phyloP scores from a whole-genome alignment of 2,797 vertebrate genomes.

The Takifugu rubripes region DNA sequence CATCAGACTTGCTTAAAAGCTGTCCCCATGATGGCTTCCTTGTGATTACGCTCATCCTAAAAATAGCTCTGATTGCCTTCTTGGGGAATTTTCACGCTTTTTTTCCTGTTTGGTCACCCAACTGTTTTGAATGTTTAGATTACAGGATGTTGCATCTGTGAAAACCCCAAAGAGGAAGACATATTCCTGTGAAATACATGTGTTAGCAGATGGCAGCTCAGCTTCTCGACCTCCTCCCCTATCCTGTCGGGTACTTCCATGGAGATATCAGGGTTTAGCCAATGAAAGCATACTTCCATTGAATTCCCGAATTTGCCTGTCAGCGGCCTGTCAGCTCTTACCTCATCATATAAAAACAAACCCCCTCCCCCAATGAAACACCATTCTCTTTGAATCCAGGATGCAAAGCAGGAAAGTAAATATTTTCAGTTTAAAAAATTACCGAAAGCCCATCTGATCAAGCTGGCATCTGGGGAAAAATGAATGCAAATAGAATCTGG shows the following conservation, averaged over 20 bases:
- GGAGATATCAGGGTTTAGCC: too few species aligned
- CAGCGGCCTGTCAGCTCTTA: background rate
- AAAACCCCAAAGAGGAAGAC: background rate
- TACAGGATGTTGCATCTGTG: constrained; percentile 5
- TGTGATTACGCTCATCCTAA: background rate
- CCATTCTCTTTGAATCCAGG: too few species aligned
- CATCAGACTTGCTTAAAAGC: background rate
- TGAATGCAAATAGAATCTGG: too few species aligned
- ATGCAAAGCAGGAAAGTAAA: too few species aligned
- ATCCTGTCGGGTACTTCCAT: too few species aligned
- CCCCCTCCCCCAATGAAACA: too few species aligned
- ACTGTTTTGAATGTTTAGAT: background rate
- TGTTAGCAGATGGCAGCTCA: background rate
- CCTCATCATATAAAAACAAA: too few species aligned
- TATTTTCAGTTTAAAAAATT: too few species aligned
- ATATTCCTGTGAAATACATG: background rate
- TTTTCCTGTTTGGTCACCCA: background rate
- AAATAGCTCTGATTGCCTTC: background rate
- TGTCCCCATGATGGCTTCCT: background rate
- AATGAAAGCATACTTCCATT: background rate
- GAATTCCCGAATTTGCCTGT: background rate
- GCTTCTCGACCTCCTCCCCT: background rate
- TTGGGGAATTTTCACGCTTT: background rate
- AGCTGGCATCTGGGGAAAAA: too few species aligned
- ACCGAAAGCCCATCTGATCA: too few species aligned